phyloP scores from a whole-genome alignment of 2,113 vertebrate genomes.

The Rhynchopsitta pachyrhyncha region DNA sequence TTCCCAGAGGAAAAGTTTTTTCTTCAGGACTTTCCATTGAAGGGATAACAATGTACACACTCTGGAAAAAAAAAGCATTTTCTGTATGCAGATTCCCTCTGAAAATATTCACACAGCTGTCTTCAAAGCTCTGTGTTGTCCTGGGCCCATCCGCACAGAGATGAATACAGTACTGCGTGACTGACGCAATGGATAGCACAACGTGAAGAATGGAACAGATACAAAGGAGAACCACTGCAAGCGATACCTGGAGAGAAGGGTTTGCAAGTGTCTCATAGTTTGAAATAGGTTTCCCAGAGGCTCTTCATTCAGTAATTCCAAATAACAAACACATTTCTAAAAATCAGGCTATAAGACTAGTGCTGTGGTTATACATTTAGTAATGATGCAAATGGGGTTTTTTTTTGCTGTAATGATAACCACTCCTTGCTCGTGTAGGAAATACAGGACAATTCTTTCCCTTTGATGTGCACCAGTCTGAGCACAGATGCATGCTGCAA shows the following conservation, averaged over 20 bases:
- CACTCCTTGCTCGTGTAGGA: not conserved
- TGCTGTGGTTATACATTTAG: not conserved
- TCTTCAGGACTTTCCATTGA: not conserved
- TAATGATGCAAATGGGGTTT: accelerated
- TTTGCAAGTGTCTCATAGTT: not conserved
- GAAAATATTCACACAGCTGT: not conserved
- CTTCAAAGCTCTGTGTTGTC: not conserved
- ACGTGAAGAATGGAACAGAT: not conserved
- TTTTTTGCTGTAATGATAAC: not conserved
- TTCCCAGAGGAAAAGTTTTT: not conserved
- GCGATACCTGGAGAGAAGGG: not conserved
- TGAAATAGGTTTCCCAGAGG: not conserved
- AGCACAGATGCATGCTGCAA: not conserved
- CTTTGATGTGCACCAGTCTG: not conserved
- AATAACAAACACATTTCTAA: not conserved
- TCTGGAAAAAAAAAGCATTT: not conserved
- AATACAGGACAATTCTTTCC: not conserved
- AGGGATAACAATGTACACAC: not conserved
- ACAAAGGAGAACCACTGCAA: not conserved
- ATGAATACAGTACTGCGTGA: not conserved
- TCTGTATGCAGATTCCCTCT: not conserved
- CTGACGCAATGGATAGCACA: not conserved
- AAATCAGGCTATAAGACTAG: not conserved
- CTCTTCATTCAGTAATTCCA: not conserved
- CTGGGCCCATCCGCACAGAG: not conserved